Conservation (phyloP, 2,888 invertebrate genomes). For the Phymatocera aterrima region DNA sequence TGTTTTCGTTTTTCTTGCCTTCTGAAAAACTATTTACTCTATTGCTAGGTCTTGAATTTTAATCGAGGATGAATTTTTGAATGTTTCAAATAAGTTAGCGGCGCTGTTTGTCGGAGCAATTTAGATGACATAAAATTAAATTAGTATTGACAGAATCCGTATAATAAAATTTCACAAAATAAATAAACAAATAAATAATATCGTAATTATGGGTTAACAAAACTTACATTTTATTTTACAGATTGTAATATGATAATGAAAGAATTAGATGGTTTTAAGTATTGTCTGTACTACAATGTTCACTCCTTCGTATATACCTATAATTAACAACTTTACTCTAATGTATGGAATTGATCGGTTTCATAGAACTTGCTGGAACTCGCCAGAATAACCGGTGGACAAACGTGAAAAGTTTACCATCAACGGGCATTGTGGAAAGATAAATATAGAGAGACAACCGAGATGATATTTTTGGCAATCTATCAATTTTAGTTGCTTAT, state of each 20-base stretch:
- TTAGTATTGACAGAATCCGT: not conserved
- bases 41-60: not conserved
- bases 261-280: not conserved
- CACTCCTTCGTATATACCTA: not conserved
- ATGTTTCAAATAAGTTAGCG: not conserved
- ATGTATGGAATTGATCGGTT: slow-evolving; percentile 17
- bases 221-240: slow-evolving; percentile 3
- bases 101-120: not conserved
- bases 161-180: not conserved
- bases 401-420: not conserved
- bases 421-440: not conserved
- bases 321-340: not conserved
- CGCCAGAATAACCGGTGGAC: not conserved
- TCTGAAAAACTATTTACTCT: not conserved
- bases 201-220: not conserved
- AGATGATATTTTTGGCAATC: not conserved
- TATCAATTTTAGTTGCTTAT: slow-evolving; percentile 8
- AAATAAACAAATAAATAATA: not conserved
- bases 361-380: slow-evolving; percentile 34
- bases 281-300: not conserved
- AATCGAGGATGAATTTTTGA: not conserved
- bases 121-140: not conserved
- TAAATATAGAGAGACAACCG: not conserved
- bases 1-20: not conserved
- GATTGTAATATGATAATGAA: not conserved